Base-by-base conservation (phyloP, 2,888 invertebrate genomes). In the Amphipyra berbera region DNA sequence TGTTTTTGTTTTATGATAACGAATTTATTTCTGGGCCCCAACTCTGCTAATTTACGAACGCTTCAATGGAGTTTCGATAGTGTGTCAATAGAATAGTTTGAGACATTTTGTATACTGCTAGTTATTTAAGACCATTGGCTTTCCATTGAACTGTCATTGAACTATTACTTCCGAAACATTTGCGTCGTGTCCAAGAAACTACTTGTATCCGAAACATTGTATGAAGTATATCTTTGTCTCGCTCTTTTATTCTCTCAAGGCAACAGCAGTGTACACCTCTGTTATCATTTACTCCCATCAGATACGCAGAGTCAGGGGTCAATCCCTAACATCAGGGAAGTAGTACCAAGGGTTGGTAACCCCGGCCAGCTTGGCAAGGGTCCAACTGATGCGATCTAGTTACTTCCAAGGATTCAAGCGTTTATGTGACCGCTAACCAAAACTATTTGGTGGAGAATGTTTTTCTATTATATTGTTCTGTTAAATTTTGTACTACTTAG, bases 311-410 rank as follows among this genome's bases (percentile, higher is more conserved):
- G 44, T 44, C 49, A 49, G 40, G 42, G 53, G 68, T 67, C 66
- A 56, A 52, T 27, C 41, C 35, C 44, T 42, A 60, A 37, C 30
- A 38, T 33, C 14, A 49, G 21, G 52, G 57, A 68, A 64, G 59
- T 59, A 63, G 60, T 57, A 41, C 41, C 33, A 45, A 55, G 60
- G 64, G 64, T 61, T 52, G 49, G 42, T 21, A 61, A 45, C 45
- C 37, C 30, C 44, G 49, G 47, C 42, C 47, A 47, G 52, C 48
- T 70, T 79, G 79, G 79, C 79, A 66, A 56, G 27, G 47, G 42
- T 68, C 75, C 79, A 79, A 78, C 53, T 69, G 73, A 73, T 67
- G 53, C 27, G 53, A 69, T 68, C 62, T 72, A 63, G 33, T 53
- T 45, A 10, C 54, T 45, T 35, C 50, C 45, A 53, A 63, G 59